Evolutionary conservation across 2,797 vertebrate species (phyloP).

Genomic region (Synaphobranchus kaupii): DNA sequence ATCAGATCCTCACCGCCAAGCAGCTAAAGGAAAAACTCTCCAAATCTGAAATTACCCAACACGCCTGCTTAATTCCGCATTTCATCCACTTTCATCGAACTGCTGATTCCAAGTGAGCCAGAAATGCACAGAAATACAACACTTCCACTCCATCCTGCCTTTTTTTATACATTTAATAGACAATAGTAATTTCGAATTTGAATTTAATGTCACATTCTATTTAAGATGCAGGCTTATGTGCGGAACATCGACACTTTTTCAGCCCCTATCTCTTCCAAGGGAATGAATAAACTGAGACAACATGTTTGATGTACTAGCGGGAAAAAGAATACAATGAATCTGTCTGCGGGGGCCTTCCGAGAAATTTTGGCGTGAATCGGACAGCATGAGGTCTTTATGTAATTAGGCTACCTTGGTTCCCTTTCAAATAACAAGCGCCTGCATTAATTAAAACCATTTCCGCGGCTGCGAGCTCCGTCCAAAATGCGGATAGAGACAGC

Average conservation of each 20-base stretch:
- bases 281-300: background rate
- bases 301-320: background rate
- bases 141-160: background rate
- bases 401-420: background rate
- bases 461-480: background rate
- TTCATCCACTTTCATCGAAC: background rate
- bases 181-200: too few species aligned
- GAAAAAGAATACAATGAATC: background rate
- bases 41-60: background rate
- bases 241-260: background rate
- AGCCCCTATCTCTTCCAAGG: background rate
- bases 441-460: slow-evolving; percentile 16
- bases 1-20: background rate
- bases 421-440: background rate
- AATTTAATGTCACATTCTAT: background rate
- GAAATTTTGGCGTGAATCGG: background rate
- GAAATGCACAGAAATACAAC: background rate
- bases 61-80: background rate
- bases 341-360: background rate
- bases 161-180: too few species aligned
- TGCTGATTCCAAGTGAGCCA: background rate
- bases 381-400: background rate
- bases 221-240: background rate
- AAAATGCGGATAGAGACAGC: slow-evolving; percentile 13
- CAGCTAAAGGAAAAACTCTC: background rate